phyloP scores from a whole-genome alignment of 2,888 invertebrate species.

The Ptychoptera albimana region DNA sequence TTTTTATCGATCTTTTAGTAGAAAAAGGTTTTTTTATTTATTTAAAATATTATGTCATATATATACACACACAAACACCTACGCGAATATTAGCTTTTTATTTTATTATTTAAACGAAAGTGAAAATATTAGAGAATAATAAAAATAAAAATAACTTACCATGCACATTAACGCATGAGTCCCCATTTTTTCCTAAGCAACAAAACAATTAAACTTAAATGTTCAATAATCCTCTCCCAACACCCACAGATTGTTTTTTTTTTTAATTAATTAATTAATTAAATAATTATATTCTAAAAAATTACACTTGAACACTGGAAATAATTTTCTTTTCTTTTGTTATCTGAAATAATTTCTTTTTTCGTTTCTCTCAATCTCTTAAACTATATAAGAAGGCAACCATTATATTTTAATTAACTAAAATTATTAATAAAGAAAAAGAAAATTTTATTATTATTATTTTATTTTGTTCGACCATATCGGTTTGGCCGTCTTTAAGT shows the following conservation, averaged over 20 bases:
- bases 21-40: too few species aligned
- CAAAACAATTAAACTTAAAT: background rate
- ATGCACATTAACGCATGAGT: background rate
- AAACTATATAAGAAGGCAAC: too few species aligned
- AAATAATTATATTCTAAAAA: background rate
- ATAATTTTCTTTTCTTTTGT: too few species aligned
- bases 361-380: too few species aligned
- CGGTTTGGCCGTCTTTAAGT: background rate
- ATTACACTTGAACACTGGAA: background rate
- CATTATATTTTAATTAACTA: too few species aligned
- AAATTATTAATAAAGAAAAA: background rate
- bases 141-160: background rate
- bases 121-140: too few species aligned
- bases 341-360: too few species aligned
- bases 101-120: too few species aligned
- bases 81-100: too few species aligned
- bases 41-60: too few species aligned
- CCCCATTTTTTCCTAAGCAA: background rate
- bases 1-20: too few species aligned
- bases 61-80: too few species aligned
- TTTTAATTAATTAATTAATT: background rate
- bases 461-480: background rate
- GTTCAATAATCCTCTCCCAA: background rate
- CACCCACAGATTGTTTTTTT: background rate
- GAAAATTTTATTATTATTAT: background rate